These are phyloP conservation scores for Diabrotica virgifera DNA, from an alignment of 1,140 invertebrate genomes.

Conservation along the genomic window DNA sequence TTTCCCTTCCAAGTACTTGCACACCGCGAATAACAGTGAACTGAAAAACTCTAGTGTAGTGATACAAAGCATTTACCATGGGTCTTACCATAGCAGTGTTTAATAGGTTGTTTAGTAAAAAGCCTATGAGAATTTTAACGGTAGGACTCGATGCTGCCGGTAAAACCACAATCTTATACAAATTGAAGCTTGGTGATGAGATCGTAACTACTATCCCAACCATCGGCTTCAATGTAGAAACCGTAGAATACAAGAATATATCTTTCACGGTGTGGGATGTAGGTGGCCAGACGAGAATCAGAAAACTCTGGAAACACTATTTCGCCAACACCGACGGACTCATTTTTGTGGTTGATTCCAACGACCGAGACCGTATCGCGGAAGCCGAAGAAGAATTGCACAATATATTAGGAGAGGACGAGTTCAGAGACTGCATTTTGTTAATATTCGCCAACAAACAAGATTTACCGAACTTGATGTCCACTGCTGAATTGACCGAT, in stretches of 20 bases:
- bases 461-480: slow-evolving; percentile 98
- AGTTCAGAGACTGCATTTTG: slow-evolving; percentile 93
- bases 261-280: slow-evolving; percentile 85
- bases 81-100: slow-evolving; percentile 92
- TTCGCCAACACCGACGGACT: slow-evolving; percentile 81
- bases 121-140: slow-evolving; percentile 98
- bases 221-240: slow-evolving; percentile 88
- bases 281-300: slow-evolving; percentile 80
- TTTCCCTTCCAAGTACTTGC: too few relatives aligned
- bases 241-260: slow-evolving; percentile 87
- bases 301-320: slow-evolving; percentile 80
- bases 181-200: slow-evolving; percentile 87
- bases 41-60: not conserved
- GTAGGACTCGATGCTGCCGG: slow-evolving; percentile 87
- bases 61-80: slow-evolving; percentile 57
- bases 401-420: slow-evolving; percentile 90
- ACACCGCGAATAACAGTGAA: too few relatives aligned
- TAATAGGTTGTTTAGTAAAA: slow-evolving; percentile 94
- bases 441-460: slow-evolving; percentile 99
- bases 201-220: slow-evolving; percentile 92
- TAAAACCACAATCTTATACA: slow-evolving; percentile 90
- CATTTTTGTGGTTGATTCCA: slow-evolving; percentile 90
- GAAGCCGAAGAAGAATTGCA: slow-evolving; percentile 82
- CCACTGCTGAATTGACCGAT: slow-evolving; percentile 92
- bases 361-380: slow-evolving; percentile 80